Evolutionary conservation across 1,140 invertebrate genomes (phyloP), one percentile per base, ranked within the genome.

Genomic region (Carposina sasakii): DNA sequence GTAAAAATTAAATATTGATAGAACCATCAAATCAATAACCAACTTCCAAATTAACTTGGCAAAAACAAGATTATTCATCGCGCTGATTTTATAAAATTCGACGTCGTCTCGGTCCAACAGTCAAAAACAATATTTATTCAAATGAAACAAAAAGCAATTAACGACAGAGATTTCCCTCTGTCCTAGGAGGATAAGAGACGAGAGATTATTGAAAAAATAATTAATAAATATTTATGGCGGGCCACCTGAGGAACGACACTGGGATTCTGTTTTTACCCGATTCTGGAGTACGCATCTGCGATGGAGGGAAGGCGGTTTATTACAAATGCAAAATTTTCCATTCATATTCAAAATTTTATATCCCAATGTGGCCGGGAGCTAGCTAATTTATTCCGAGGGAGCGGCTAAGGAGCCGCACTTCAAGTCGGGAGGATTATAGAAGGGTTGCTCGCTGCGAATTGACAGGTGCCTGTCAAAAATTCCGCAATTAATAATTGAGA

Each of bases 281-380:
- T 33, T 13, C 8, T 65, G 55, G 60, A 71, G 67, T 71, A 71
- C 75, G 71, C 79, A 81, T 81, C 79, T 81, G 79, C 68, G 69
- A 61, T 64, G 57, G 63, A 62, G 55, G 67, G 60, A 54, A 76
- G 70, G 65, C 77, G 73, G 73, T 90, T 91, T 90, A 92, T 92
- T 91, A 91, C 87, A 86, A 88, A 92, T 92, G 91, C 90, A 91
- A 92, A 92, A 92, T 90, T 90, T 89, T 88, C 90, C 89, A 92
- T 92, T 92, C 91, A 92, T 92, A 92, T 92, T 92, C 91, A 91
- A 92, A 92, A 92, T 92, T 92, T 92, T 92, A 92, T 92, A 92
- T 91, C 90, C 88, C 88, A 76, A 85, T 87, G 88, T 88, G 87
- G 79, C 66, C 71, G 73, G 77, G 84, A 84, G 86, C 76, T 70